These are phyloP conservation scores for Alitta virens DNA, from an alignment of 2,888 invertebrate species.

Conservation along the genomic window DNA sequence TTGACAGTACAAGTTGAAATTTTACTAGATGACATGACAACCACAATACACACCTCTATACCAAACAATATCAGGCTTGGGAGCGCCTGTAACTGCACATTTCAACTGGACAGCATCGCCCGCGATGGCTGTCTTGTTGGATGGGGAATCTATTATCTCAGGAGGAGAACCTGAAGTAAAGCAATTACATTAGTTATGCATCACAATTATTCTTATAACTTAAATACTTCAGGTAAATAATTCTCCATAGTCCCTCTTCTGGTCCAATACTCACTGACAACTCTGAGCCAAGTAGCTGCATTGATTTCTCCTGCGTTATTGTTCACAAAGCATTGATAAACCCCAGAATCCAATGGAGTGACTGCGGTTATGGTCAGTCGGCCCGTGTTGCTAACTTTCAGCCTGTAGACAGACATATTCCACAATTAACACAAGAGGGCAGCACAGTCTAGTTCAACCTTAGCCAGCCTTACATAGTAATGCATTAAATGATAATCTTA, in stretches of 20 bases:
- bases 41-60: conserved; percentile 61
- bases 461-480: too few species aligned
- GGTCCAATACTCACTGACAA: conserved; percentile 89
- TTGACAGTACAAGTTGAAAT: too few species aligned
- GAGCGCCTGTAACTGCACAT: conserved; percentile 87
- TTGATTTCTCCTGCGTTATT: conserved; percentile 90
- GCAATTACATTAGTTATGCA: not conserved
- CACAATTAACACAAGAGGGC: too few species aligned
- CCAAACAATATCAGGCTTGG: conserved; percentile 88
- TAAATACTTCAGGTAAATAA: not conserved
- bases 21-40: too few species aligned
- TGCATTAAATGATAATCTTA: too few species aligned
- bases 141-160: conserved; percentile 78
- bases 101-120: conserved; percentile 88
- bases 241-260: too few species aligned
- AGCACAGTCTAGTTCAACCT: too few species aligned
- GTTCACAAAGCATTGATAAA: conserved; percentile 90
- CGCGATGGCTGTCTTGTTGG: conserved; percentile 85
- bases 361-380: conserved; percentile 78
- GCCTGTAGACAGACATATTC: too few species aligned
- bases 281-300: conserved; percentile 86
- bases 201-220: not conserved
- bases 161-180: conserved; percentile 74
- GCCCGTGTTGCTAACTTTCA: conserved; percentile 57
- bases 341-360: conserved; percentile 81